Evolutionary conservation across 2,888 invertebrate genomes (phyloP).

Genomic region (Chouioia cunea): DNA sequence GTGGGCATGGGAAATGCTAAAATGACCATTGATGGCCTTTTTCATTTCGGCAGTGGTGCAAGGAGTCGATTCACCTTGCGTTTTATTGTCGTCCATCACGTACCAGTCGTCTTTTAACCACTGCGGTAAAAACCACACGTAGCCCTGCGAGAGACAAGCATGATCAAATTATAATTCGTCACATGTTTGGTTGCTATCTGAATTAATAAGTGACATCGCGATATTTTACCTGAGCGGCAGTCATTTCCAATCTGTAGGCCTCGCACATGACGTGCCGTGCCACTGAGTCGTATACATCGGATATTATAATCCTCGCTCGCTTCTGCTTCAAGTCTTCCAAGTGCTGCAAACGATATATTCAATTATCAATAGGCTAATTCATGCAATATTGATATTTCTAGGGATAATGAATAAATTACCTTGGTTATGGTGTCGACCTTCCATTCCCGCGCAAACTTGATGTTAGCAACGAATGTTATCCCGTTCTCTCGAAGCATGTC

Average conservation of each 20-base stretch:
- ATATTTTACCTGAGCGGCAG: conserved; percentile 68
- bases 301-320: conserved; percentile 82
- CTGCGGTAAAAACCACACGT: conserved; percentile 88
- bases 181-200: not conserved
- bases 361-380: too few species aligned
- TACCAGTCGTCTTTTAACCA: conserved; percentile 78
- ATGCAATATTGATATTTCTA: too few species aligned
- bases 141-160: conserved; percentile 71
- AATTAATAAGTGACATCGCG: not conserved
- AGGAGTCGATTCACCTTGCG: conserved; percentile 67
- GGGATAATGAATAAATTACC: too few species aligned
- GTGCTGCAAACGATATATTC: conserved; percentile 69
- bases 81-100: conserved; percentile 72
- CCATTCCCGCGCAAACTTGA: conserved; percentile 77
- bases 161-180: too few species aligned
- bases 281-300: conserved; percentile 81
- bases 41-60: conserved; percentile 77
- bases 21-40: conserved; percentile 79
- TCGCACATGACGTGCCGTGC: conserved; percentile 86
- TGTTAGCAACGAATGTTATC: conserved; percentile 77
- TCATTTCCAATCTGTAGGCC: conserved; percentile 79
- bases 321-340: conserved; percentile 76
- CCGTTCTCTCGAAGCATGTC: conserved; percentile 74
- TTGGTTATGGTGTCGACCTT: conserved; percentile 72
- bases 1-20: conserved; percentile 78